Base-by-base conservation (phyloP, 2,113 vertebrate species). In the Myrmecobius fasciatus region DNA sequence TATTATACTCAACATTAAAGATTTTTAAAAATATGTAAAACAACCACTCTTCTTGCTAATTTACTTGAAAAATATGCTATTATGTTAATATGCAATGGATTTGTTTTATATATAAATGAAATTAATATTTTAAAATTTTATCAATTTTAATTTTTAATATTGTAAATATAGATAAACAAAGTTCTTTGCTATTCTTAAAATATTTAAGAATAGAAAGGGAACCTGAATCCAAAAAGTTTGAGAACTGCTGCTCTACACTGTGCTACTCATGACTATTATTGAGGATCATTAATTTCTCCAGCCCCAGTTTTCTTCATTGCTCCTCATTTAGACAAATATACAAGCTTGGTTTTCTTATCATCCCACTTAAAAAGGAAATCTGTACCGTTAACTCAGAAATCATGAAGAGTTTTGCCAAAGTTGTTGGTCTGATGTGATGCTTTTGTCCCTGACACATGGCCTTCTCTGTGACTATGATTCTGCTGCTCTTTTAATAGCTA, bases 281-380 rank as follows among this genome's bases (percentile, higher is more conserved):
- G 28, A 60, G 12, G 28, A 36, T 31, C 56, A 60, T 7, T 3
- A n/a, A 43, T 2, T 22, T 10, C 0, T 8, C 43, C 11, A 2
- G 28, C n/a, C 5, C 25, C n/a, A 7, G 89, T 28, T 26, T 2
- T 90, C 83, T 36, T 24, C 25, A 91, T 7, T 3, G 51, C 31
- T 53, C 24, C 60, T 6, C 2, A 9, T 22, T 9, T 3, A 0
- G 17, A 31, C 12, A 12, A 89, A 24, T 8, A 0, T 28, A 24
- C 25, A 46, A 52, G 0, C 49, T 6, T 53, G 90, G 56, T 26
- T 49, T 91, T 46, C 56, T 20, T 25, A 1, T 47, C 22, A 12
- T 26, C 54, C n/a, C n/a, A 5, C 52, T 43, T 24, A 12, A 36
- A 60, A 60, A 60, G 14, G 56, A 60, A 60, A 52, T 46, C 5